These are phyloP conservation scores for Steinernema carpocapsae DNA, from an alignment of 2,888 invertebrate species.

Conservation along the genomic window DNA sequence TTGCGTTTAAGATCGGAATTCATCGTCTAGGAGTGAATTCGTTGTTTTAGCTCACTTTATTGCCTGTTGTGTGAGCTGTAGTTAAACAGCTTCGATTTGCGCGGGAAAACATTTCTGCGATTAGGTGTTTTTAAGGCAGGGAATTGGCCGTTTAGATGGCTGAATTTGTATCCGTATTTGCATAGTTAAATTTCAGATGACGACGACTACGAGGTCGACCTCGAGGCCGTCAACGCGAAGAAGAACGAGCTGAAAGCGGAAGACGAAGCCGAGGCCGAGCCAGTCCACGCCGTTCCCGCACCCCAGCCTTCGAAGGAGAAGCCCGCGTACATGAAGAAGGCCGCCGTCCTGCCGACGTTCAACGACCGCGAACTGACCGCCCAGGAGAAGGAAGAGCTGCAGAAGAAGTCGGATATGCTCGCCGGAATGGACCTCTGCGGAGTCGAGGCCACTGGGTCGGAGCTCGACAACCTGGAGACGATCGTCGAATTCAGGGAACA, in stretches of 20 bases:
- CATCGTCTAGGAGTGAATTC: too few relatives aligned
- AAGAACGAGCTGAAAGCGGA: slow-evolving; percentile 4
- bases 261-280: background rate
- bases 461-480: slow-evolving; percentile 26
- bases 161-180: too few relatives aligned
- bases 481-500: slow-evolving; percentile 18
- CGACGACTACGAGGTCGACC: slow-evolving; percentile 28
- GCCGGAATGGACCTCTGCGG: slow-evolving; percentile 30
- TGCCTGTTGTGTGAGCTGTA: too few relatives aligned
- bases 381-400: slow-evolving; percentile 30
- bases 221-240: background rate
- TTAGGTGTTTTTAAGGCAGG: too few relatives aligned
- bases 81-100: too few relatives aligned
- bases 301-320: slow-evolving; percentile 17
- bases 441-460: background rate
- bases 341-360: slow-evolving; percentile 9
- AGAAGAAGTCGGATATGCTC: slow-evolving; percentile 28
- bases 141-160: too few relatives aligned
- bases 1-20: too few relatives aligned
- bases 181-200: slow-evolving; percentile 11
- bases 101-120: too few relatives aligned
- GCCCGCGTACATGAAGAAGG: slow-evolving; percentile 25
- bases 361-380: slow-evolving; percentile 22
- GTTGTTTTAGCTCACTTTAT: too few relatives aligned
- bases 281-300: background rate